phyloP scores from a whole-genome alignment of 2,113 vertebrate species.

The Colistium nudipinnis region DNA sequence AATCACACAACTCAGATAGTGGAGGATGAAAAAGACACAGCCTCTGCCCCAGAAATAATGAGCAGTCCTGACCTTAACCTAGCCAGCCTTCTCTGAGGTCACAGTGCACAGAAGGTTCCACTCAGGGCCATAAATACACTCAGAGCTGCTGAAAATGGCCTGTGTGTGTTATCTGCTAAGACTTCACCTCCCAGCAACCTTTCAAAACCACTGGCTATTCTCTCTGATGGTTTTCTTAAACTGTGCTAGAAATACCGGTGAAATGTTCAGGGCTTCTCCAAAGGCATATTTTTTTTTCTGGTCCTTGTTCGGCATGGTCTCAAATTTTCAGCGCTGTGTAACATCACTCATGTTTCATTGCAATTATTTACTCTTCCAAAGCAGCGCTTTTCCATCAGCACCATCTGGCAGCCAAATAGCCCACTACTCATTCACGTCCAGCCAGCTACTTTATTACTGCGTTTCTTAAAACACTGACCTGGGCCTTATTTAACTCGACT shows the following conservation, averaged over 20 bases:
- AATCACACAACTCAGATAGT: neutral
- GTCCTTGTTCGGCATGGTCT: neutral
- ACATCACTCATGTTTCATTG: neutral
- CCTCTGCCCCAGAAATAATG: slow-evolving; percentile 6
- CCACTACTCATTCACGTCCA: neutral
- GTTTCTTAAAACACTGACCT: neutral
- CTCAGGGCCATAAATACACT: slow-evolving; percentile 15
- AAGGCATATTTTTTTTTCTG: slow-evolving; percentile 2
- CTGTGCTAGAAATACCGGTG: slow-evolving; percentile 8
- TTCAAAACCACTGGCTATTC: slow-evolving; percentile 12
- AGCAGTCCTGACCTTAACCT: neutral
- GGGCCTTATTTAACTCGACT: neutral
- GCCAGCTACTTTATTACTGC: neutral
- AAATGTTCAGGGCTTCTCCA: neutral
- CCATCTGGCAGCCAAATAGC: neutral
- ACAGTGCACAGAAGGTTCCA: neutral
- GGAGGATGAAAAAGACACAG: slow-evolving; percentile 4
- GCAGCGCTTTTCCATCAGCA: neutral
- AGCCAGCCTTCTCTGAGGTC: neutral
- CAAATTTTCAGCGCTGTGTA: neutral
- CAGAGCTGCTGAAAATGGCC: slow-evolving; percentile 11
- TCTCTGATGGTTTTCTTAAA: slow-evolving; percentile 21
- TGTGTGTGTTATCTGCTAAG: neutral
- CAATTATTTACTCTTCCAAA: neutral
- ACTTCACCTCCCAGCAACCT: slow-evolving; percentile 8